These are phyloP conservation scores for Phenacoccus solenopsis DNA, from an alignment of 1,140 invertebrate genomes.

Conservation along the genomic window DNA sequence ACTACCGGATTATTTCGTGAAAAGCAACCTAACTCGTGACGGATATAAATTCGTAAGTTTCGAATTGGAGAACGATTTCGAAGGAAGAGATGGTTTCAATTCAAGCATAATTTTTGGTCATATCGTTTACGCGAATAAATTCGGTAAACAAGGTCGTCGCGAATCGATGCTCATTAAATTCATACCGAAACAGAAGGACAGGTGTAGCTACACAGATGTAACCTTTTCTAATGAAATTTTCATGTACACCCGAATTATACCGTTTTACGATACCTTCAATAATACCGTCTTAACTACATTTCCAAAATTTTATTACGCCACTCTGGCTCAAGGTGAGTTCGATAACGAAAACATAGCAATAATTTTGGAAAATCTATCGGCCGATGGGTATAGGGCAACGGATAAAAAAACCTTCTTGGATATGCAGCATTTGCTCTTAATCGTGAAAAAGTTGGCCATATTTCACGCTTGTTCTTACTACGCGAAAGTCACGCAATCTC, in stretches of 20 bases:
- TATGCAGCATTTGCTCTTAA: constrained; percentile 6
- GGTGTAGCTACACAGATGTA: not conserved
- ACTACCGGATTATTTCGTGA: no score
- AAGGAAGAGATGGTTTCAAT: not conserved
- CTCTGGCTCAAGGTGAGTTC: not conserved
- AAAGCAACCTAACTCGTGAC: no score
- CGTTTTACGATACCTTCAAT: not conserved
- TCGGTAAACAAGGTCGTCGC: not conserved
- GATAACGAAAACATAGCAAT: constrained; percentile 5
- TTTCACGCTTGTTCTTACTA: constrained; percentile 19
- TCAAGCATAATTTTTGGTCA: not conserved
- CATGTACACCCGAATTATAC: not conserved
- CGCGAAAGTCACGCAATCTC: not conserved
- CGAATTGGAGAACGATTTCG: no score
- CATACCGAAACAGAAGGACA: not conserved
- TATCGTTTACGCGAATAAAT: not conserved
- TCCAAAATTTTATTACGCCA: not conserved
- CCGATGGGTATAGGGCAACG: not conserved
- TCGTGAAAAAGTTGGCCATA: constrained; percentile 1
- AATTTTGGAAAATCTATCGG: constrained; percentile 13
- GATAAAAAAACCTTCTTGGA: not conserved
- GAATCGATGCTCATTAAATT: not conserved
- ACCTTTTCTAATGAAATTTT: not conserved
- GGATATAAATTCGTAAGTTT: no score
- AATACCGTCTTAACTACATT: not conserved